Conservation (phyloP, 2,113 vertebrate species). For the Ptyas mucosa region DNA sequence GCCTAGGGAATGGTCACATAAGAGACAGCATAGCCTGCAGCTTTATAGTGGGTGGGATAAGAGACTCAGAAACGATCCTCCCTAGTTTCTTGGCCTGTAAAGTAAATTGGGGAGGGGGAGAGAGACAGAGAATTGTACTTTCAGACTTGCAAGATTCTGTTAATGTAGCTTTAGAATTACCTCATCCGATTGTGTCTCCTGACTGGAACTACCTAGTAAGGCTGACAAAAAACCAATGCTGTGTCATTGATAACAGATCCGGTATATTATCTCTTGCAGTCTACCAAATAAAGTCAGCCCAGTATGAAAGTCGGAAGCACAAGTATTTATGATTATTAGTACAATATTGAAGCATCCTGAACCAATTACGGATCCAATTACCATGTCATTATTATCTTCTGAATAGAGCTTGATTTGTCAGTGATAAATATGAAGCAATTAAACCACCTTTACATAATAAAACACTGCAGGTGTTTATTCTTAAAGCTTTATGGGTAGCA, state of each 20-base stretch:
- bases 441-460: conserved; percentile 84
- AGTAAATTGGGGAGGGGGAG: neutral
- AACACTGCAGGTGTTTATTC: conserved; percentile 83
- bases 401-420: conserved; percentile 83
- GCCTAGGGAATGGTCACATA: neutral
- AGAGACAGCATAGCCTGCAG: neutral
- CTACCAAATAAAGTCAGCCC: conserved; percentile 71
- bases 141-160: neutral
- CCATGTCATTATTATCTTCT: conserved; percentile 80
- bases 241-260: conserved; percentile 55
- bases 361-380: conserved; percentile 84
- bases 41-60: neutral
- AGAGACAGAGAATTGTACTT: neutral
- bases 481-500: conserved; percentile 78
- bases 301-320: conserved; percentile 73
- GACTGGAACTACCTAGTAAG: neutral
- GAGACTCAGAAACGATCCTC: neutral
- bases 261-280: conserved; percentile 74
- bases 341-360: conserved; percentile 83
- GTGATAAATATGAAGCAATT: conserved; percentile 82
- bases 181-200: neutral
- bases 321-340: conserved; percentile 83
- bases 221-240: conserved; percentile 17
- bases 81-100: neutral
- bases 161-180: neutral